Percentiles rank a stretch among this genome's conserved stretches.
phyloP scores from a whole-genome alignment of 2,888 invertebrate species.

The Andrena chrysosceles region DNA sequence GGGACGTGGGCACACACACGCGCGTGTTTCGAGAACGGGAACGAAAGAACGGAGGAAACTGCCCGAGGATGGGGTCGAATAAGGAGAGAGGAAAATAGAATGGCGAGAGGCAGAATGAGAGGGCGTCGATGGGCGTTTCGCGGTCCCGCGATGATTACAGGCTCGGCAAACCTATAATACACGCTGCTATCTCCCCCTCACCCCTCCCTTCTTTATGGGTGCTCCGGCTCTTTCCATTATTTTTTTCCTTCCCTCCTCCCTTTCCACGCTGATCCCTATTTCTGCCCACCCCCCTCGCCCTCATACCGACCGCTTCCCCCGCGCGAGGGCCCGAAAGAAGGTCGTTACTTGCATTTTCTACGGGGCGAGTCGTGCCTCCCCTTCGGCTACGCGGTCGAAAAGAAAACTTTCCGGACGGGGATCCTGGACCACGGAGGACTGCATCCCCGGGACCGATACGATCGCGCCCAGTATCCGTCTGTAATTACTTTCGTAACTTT shows the following conservation, averaged over 20 bases:
- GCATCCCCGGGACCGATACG: constrained; percentile 43
- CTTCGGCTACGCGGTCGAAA: constrained; percentile 39
- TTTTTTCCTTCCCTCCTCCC: constrained; percentile 47
- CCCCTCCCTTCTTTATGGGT: constrained; percentile 60
- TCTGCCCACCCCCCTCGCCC: constrained; percentile 10
- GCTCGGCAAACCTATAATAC: constrained; percentile 84
- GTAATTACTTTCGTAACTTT: constrained; percentile 56
- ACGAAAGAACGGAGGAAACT: constrained; percentile 62
- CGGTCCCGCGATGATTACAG: constrained; percentile 85
- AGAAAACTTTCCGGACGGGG: constrained; percentile 43
- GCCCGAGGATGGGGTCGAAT: constrained; percentile 66
- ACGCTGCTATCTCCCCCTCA: constrained; percentile 77
- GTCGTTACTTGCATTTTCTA: constrained; percentile 61
- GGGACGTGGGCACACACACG: constrained; percentile 34
- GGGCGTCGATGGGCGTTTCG: constrained; percentile 83
- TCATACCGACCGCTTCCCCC: constrained; percentile 5
- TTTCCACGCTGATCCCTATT: constrained; percentile 8
- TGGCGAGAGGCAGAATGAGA: constrained; percentile 71
- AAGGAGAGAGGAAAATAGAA: constrained; percentile 74
- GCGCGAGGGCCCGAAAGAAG: constrained; percentile 35
- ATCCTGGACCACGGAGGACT: constrained; percentile 22
- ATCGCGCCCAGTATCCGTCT: constrained; percentile 45
- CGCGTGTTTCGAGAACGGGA: constrained; percentile 39
- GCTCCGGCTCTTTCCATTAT: constrained; percentile 68
- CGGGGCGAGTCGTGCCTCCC: constrained; percentile 30